Evolutionary conservation across 2,888 invertebrate species (phyloP).

Genomic region (Cataglyphis altisquamis): DNA sequence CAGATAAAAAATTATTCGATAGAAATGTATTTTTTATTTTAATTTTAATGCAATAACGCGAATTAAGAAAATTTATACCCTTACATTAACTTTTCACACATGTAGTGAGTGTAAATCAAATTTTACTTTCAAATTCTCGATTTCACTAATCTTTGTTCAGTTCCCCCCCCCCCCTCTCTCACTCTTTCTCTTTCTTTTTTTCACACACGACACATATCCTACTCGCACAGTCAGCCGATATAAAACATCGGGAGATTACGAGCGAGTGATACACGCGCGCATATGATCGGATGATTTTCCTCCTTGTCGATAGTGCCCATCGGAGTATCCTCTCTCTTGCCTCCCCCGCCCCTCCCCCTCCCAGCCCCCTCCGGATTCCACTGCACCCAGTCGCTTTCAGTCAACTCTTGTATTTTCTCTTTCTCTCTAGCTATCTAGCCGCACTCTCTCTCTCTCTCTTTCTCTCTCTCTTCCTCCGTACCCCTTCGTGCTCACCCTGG

Average conservation of each 20-base stretch:
- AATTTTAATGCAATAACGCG: neutral
- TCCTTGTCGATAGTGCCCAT: conserved; percentile 64
- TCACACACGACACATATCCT: neutral
- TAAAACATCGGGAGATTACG: conserved; percentile 40
- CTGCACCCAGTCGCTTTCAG: conserved; percentile 33
- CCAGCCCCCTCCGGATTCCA: neutral
- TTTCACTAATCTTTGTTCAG: conserved; percentile 15
- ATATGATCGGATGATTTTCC: conserved; percentile 54
- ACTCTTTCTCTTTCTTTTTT: neutral
- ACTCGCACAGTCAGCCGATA: conserved; percentile 5
- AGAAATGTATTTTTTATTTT: conserved; percentile 20
- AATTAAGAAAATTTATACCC: conserved; percentile 3
- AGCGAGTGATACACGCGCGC: conserved; percentile 53
- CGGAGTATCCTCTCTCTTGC: conserved; percentile 28
- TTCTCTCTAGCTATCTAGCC: conserved; percentile 27
- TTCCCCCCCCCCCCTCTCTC: neutral
- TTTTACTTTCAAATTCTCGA: conserved; percentile 30
- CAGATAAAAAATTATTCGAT: neutral
- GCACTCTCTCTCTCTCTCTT: conserved; percentile 13
- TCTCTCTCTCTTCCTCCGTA: conserved; percentile 44
- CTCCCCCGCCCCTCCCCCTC: neutral
- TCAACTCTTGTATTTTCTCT: conserved; percentile 24
- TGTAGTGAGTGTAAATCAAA: neutral
- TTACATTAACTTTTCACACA: conserved; percentile 12
- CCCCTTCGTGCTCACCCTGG: conserved; percentile 45